Evolutionary conservation across 1,140 invertebrate genomes (phyloP).

Genomic region (Pseudoatta argentina): DNA sequence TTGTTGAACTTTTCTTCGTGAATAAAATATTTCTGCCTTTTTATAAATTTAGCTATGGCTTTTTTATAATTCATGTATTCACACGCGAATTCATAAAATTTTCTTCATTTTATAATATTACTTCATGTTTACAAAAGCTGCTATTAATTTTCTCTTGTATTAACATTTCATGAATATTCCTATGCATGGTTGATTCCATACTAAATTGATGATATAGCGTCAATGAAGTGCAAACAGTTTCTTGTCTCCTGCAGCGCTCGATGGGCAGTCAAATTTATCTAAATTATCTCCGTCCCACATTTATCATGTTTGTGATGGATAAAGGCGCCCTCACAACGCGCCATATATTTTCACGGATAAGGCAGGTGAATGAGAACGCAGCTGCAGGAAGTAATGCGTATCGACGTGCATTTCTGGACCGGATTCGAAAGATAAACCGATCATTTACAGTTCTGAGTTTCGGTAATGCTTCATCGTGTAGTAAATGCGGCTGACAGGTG

Average conservation of each 20-base stretch:
- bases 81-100: not conserved
- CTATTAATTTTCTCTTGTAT: slow-evolving; percentile 3
- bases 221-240: slow-evolving; percentile 18
- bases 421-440: slow-evolving; percentile 16
- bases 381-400: slow-evolving; percentile 25
- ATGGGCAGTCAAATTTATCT: slow-evolving; percentile 39
- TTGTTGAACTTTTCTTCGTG: not conserved
- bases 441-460: not conserved
- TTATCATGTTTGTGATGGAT: slow-evolving; percentile 20
- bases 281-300: slow-evolving; percentile 24
- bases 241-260: not conserved
- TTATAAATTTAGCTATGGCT: not conserved
- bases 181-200: not conserved
- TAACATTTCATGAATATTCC: slow-evolving; percentile 1
- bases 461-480: not conserved
- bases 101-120: not conserved
- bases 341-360: not conserved
- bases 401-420: not conserved
- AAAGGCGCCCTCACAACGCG: not conserved
- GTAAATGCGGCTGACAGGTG: not conserved
- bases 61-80: not conserved
- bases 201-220: not conserved
- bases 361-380: slow-evolving; percentile 39
- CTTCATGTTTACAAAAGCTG: not conserved
- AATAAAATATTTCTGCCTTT: not conserved